Evolutionary conservation across 2,888 invertebrate genomes (phyloP).

Genomic region (Formica aserva): DNA sequence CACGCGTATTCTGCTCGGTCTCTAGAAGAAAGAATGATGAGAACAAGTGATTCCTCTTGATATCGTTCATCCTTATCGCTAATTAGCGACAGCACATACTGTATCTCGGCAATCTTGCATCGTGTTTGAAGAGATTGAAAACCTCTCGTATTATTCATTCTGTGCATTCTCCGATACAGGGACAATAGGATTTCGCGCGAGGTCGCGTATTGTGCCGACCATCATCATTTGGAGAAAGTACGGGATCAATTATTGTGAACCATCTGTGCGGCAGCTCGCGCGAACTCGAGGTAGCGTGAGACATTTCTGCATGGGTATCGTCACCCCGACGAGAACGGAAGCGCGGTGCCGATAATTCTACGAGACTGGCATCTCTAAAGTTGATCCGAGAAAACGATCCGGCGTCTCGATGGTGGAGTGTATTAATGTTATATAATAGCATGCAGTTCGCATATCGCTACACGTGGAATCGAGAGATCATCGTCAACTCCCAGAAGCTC

Average conservation of each 20-base stretch:
- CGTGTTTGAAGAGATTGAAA: background rate
- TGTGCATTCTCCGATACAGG: background rate
- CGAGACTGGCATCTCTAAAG: constrained; percentile 79
- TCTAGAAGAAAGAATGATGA: background rate
- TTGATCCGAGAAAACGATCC: constrained; percentile 77
- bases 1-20: no score
- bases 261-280: constrained; percentile 14
- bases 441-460: constrained; percentile 94
- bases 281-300: background rate
- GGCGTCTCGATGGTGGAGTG: constrained; percentile 85
- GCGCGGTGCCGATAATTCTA: constrained; percentile 35
- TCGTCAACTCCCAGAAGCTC: constrained; percentile 96
- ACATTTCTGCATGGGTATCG: constrained; percentile 15
- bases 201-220: no score
- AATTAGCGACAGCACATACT: constrained; percentile 1
- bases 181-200: background rate
- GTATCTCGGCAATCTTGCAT: background rate
- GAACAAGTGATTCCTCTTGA: background rate
- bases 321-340: background rate
- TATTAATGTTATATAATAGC: constrained; percentile 87
- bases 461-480: constrained; percentile 97
- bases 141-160: background rate
- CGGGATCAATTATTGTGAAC: background rate
- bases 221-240: no score
- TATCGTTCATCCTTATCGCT: background rate